Evolutionary conservation across 2,888 invertebrate species (phyloP).

Genomic region (Dasypolia templi): DNA sequence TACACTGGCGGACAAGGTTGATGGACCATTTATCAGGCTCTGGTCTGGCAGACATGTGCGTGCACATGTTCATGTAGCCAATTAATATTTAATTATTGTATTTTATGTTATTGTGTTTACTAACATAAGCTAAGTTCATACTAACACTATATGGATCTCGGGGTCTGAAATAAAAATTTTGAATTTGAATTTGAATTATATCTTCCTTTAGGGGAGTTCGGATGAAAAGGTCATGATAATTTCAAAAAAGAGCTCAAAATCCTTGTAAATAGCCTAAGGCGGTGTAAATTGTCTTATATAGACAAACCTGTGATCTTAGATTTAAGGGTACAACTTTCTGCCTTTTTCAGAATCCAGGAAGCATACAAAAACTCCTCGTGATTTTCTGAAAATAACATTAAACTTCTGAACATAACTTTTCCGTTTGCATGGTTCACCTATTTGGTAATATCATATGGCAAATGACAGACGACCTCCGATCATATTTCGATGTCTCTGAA

Average conservation of each 20-base stretch:
- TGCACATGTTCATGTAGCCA: too few species aligned
- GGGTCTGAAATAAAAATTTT: too few species aligned
- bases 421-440: not conserved
- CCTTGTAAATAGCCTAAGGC: constrained; percentile 25
- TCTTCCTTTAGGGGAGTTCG: too few species aligned
- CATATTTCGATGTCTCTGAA: too few species aligned
- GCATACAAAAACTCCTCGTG: not conserved
- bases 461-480: not conserved
- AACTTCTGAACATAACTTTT: not conserved
- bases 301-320: constrained; percentile 16
- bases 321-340: not conserved
- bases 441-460: constrained; percentile 9
- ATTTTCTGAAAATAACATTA: constrained; percentile 14
- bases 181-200: too few species aligned
- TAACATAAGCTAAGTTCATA: too few species aligned
- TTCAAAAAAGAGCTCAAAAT: constrained; percentile 33
- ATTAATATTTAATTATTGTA: too few species aligned
- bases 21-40: too few species aligned
- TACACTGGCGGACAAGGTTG: too few species aligned
- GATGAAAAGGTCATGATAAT: constrained; percentile 38
- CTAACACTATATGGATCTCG: too few species aligned
- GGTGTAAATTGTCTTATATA: constrained; percentile 38
- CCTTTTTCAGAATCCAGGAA: not conserved
- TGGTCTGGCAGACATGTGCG: too few species aligned
- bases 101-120: too few species aligned